Base-by-base conservation (phyloP, 2,113 vertebrate species). In the Dipodomys spectabilis region DNA sequence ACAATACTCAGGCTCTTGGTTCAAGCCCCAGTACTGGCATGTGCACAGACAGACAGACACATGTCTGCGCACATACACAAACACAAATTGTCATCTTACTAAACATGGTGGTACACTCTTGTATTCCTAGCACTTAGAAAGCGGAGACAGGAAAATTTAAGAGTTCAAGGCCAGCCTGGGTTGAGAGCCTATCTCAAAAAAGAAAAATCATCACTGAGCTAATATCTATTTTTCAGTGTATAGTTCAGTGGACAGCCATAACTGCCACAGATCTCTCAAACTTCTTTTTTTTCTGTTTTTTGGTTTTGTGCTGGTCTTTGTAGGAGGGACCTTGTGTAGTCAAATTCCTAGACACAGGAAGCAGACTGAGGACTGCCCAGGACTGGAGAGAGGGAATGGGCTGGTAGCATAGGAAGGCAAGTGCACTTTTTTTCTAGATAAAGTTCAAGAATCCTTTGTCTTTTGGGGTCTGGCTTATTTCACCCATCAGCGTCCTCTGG, bases 211-310 rank as follows among this genome's bases (percentile, higher is more conserved):
- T 13, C 53, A 57, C 53, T 72, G 39, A 5, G 20, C 28, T 8
- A 45, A 11, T 57, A 2, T 16, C 79, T 19, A 2, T 57, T 60
- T 69, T 30, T 69, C 27, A 12, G 30, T 1, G 23, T 25, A 3
- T 5, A 73, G 39, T 39, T 62, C 18, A 3, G 16, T 3, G 39
- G 12, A 7, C 2, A 1, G 2, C 9, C 28, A 0, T 20, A 53
- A 0, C 69, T 18, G 1, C 20, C 10, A 1, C 12, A 5, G 11
- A 2, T 7, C 20, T 30, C 20, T 10, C 0, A 53, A 39, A 5
- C 20, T 0, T 19, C 12, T 12, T 69, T 53, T 39, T 32, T 35
- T 0, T n/a, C 81, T 57, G 15, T 57, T 57, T 57, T 57, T 57
- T 57, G 15, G 12, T 57, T 57, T 57, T 57, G 53, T 57, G 53